A percentile compares a stretch with the other conserved stretches of the same genome.
Conservation (phyloP, 2,888 invertebrate species). For the Apodemia duryi region DNA sequence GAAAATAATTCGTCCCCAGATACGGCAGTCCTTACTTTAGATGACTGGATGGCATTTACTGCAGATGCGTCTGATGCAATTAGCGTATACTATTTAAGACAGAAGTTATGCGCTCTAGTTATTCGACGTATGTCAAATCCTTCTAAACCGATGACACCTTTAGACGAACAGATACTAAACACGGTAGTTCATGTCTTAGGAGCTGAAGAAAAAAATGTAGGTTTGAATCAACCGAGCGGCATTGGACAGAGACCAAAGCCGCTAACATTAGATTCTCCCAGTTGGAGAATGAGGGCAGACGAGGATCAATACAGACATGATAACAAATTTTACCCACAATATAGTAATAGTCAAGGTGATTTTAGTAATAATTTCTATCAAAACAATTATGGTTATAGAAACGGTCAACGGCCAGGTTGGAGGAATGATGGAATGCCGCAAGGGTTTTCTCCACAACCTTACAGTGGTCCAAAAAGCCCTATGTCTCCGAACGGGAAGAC, state of each 20-base stretch:
- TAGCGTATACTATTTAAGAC: constrained; percentile 83
- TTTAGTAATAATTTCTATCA: constrained; percentile 46
- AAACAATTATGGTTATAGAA: constrained; percentile 44
- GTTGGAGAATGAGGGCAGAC: constrained; percentile 54
- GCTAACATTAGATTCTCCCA: constrained; percentile 78
- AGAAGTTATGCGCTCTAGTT: constrained; percentile 86
- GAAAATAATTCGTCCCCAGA: constrained; percentile 56
- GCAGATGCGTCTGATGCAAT: constrained; percentile 83
- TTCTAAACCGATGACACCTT: constrained; percentile 71
- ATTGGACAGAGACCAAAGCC: constrained; percentile 88
- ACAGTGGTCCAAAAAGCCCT: constrained; percentile 50
- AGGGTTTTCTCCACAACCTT: constrained; percentile 49
- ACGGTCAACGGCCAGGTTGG: constrained; percentile 48
- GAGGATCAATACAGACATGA: constrained; percentile 49
- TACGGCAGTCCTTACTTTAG: constrained; percentile 78
- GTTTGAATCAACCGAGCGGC: constrained; percentile 84
- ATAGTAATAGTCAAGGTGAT: constrained; percentile 39
- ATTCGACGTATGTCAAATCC: constrained; percentile 81
- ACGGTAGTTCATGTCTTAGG: constrained; percentile 83
- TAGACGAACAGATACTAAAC: constrained; percentile 84
- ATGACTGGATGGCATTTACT: constrained; percentile 87
- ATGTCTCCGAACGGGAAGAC: constrained; percentile 61
- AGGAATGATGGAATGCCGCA: constrained; percentile 41
- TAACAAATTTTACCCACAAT: constrained; percentile 44
- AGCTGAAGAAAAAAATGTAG: constrained; percentile 84